Evolutionary conservation across 2,113 vertebrate genomes (phyloP).

Genomic region (Bucco capensis): DNA sequence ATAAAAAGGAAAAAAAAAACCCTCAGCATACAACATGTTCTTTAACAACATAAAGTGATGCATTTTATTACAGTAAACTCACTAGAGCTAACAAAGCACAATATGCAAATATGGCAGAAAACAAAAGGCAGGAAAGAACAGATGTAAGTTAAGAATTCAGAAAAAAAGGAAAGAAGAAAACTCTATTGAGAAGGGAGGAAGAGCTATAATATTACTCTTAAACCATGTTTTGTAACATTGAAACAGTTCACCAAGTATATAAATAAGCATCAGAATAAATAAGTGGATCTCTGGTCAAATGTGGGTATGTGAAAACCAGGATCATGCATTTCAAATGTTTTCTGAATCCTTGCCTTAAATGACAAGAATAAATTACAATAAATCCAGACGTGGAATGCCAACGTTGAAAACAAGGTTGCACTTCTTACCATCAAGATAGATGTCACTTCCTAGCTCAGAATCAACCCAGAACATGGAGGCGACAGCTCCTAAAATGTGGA

Average conservation of each 20-base stretch:
- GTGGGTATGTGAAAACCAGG: background rate
- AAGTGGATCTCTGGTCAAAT: background rate
- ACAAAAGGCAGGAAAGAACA: background rate
- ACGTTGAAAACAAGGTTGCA: background rate
- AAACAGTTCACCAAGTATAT: background rate
- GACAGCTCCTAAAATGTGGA: slow-evolving; percentile 82
- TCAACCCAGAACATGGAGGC: slow-evolving; percentile 99
- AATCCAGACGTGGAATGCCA: background rate
- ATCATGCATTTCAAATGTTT: background rate
- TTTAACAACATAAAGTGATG: background rate
- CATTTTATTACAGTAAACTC: background rate
- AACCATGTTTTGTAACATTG: background rate
- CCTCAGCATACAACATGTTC: background rate
- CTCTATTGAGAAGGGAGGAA: background rate
- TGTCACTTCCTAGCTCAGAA: slow-evolving; percentile 93
- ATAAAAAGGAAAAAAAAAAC: background rate
- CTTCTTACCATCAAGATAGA: slow-evolving; percentile 94
- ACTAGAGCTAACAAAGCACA: background rate
- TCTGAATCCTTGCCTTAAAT: background rate
- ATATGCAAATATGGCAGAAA: background rate
- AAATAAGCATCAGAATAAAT: background rate
- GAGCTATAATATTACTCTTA: background rate
- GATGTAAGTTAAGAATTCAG: background rate
- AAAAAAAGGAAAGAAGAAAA: background rate
- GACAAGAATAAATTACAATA: background rate